phyloP scores from a whole-genome alignment of 2,113 vertebrate genomes.

The Passer domesticus region DNA sequence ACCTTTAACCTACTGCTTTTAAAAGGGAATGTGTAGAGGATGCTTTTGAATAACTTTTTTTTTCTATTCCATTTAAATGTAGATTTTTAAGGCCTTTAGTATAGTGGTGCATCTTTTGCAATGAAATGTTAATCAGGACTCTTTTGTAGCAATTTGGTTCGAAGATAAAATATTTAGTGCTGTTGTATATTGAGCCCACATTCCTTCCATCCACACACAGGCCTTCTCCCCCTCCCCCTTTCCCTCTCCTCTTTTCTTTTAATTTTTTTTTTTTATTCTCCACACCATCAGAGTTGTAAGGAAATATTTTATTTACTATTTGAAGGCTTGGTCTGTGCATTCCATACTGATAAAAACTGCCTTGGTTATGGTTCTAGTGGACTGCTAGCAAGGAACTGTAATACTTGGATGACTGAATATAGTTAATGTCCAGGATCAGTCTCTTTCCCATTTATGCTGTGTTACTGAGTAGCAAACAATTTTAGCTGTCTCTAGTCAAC shows the following conservation, averaged over 20 bases:
- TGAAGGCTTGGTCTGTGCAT: neutral
- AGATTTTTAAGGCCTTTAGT: slow-evolving; percentile 63
- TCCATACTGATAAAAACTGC: neutral
- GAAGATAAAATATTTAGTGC: slow-evolving; percentile 58
- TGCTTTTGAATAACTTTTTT: slow-evolving; percentile 53
- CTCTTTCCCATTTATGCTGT: neutral
- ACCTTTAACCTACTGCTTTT: slow-evolving; percentile 46
- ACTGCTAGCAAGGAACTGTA: neutral
- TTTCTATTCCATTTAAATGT: slow-evolving; percentile 63
- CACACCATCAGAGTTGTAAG: neutral
- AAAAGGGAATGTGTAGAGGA: slow-evolving; percentile 35
- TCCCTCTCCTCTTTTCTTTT: neutral
- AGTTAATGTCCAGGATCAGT: neutral
- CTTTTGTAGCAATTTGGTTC: slow-evolving; percentile 45
- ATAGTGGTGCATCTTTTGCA: slow-evolving; percentile 40
- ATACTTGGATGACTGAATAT: neutral
- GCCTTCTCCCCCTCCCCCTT: neutral
- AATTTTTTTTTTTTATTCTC: neutral
- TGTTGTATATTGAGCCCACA: slow-evolving; percentile 2
- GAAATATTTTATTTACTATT: neutral
- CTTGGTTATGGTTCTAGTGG: neutral
- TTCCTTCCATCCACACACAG: neutral
- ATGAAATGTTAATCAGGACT: slow-evolving; percentile 61
- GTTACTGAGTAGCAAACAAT: neutral
- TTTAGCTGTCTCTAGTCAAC: neutral